Base-by-base conservation (phyloP, 2,888 invertebrate species). In the Volucella zonaria region DNA sequence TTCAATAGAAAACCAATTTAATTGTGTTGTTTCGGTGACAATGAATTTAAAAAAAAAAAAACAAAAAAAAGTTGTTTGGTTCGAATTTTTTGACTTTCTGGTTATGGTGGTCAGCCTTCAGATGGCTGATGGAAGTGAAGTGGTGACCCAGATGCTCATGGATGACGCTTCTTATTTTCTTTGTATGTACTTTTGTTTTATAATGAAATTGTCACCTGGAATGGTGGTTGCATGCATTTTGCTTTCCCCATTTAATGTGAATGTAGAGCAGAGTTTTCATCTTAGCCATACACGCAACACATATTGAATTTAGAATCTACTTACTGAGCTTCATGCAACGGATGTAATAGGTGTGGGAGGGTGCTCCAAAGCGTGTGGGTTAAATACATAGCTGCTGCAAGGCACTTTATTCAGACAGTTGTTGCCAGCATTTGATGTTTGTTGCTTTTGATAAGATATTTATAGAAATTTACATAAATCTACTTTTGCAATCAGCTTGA, bases 271-370 rank as follows among this genome's bases (percentile, higher is more conserved):
- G 42, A 59, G 23, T 67, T 73, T 74, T 61, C 56, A 59, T 62
- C 45, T n/a, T 23, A 18, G 40, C 40, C 8, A 54, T n/a, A n/a
- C 43, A 18, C 51, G 47, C 38, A 23, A 74, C 59, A 31, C 43
- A 45, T 11, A 66, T 14, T 52, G 56, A 75, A 75, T 75, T 75
- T 49, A 81, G 31, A 31, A 31, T 31, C 31, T 31, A 31, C 31
- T 31, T 64, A 58, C 75, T 71, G 58, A 66, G 71, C 43, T 52
- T 45, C 56, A 77, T 77, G 66, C 66, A 77, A 77, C 77, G 59
- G 64, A 23, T 15, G n/a, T 58, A 15, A 64, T 45, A 64, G 58
- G 71, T 59, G 82, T 77, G 59, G 82, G 77, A 49, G 66, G 66
- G 10, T 79, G 54, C 15, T n/a, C n/a, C 42, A 58, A 15, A 49